A percentile compares a stretch with the other conserved stretches of the same genome.
Conservation (phyloP, 1,140 invertebrate genomes). For the Sesamia nonagrioides region DNA sequence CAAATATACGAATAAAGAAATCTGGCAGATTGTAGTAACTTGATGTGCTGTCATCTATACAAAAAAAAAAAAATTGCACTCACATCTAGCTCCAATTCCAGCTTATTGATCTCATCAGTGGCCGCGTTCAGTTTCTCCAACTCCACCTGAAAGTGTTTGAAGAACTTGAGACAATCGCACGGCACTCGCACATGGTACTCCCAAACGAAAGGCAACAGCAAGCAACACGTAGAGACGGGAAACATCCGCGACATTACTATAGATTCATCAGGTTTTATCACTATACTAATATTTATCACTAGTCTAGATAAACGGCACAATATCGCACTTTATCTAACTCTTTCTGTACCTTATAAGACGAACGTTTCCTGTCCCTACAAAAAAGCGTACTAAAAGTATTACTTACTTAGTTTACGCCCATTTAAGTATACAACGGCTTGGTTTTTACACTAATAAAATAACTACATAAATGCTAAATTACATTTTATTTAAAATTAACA, state of each 20-base stretch:
- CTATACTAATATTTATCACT: constrained; percentile 49
- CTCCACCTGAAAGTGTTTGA: constrained; percentile 92
- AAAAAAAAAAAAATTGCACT: constrained; percentile 82
- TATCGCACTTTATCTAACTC: constrained; percentile 56
- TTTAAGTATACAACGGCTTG: constrained; percentile 2
- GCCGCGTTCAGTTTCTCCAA: constrained; percentile 97
- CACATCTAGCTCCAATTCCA: constrained; percentile 98
- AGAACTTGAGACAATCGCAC: constrained; percentile 80
- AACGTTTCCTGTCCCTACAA: constrained; percentile 84
- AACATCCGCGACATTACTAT: constrained; percentile 75
- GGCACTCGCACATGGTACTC: constrained; percentile 70
- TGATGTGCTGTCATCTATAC: no score
- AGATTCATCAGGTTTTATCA: constrained; percentile 41
- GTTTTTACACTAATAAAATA: constrained; percentile 49
- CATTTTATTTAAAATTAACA: constrained; percentile 82
- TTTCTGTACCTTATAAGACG: constrained; percentile 71
- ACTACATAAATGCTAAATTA: constrained; percentile 74
- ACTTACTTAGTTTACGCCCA: constrained; percentile 71
- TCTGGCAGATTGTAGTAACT: no score
- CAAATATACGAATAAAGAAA: no score
- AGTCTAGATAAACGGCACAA: constrained; percentile 49
- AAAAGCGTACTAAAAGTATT: constrained; percentile 69
- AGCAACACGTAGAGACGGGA: constrained; percentile 85
- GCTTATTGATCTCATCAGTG: constrained; percentile 98
- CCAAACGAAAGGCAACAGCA: constrained; percentile 78